Evolutionary conservation across 23 tunicate species (phyloP).

Genomic region (Ciona savignyi): DNA sequence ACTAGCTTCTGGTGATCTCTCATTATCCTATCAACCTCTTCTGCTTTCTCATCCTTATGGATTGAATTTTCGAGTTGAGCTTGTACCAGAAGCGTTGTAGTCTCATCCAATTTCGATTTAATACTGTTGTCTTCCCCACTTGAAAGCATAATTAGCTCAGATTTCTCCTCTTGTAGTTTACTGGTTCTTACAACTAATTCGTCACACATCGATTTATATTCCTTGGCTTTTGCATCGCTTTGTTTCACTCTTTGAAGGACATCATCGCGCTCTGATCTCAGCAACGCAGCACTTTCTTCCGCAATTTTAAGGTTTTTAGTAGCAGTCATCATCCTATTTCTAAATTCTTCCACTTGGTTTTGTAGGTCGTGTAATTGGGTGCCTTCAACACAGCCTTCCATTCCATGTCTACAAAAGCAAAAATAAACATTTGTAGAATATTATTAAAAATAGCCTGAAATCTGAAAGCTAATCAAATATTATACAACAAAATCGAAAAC

Average conservation of each 20-base stretch:
- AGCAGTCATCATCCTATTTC: neutral
- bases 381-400: too few relatives aligned
- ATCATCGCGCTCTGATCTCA: neutral
- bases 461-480: too few relatives aligned
- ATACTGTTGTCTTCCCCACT: slow-evolving; percentile 7
- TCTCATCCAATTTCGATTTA: neutral
- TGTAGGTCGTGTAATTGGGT: neutral
- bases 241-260: neutral
- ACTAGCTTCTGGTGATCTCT: slow-evolving; percentile 1
- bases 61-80: slow-evolving; percentile 14
- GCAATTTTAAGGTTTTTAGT: neutral
- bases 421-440: too few relatives aligned
- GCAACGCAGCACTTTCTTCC: neutral
- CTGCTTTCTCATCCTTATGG: neutral
- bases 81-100: neutral
- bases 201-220: slow-evolving; percentile 16
- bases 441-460: too few relatives aligned
- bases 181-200: slow-evolving; percentile 9
- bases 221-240: neutral
- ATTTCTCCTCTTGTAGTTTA: slow-evolving; percentile 30
- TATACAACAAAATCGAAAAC: too few relatives aligned
- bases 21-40: too few relatives aligned
- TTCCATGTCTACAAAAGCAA: too few relatives aligned
- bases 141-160: slow-evolving; percentile 18
- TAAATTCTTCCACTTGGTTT: neutral